A percentile compares a stretch with the other conserved stretches of the same genome.
Conservation (phyloP, 2,888 invertebrate species). For the Hyles lineata region DNA sequence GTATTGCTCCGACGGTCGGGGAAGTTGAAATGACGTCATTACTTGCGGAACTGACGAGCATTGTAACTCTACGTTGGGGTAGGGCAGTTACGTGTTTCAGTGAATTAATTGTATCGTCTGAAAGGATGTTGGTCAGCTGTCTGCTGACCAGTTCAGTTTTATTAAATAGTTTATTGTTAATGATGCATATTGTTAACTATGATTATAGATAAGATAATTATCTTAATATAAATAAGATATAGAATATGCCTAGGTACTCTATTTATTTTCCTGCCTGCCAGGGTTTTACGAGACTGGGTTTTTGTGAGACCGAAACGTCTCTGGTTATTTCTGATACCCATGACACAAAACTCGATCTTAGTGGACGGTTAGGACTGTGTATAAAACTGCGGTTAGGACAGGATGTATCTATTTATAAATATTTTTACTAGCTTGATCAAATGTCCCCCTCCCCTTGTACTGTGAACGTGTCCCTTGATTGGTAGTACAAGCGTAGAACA, state of each 20-base stretch:
- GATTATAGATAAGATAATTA: too few species aligned
- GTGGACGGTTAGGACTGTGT: too few species aligned
- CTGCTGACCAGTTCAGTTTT: background rate
- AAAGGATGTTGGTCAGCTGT: background rate
- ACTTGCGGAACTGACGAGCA: background rate
- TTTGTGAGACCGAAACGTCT: too few species aligned
- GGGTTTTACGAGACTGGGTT: too few species aligned
- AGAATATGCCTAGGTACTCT: too few species aligned
- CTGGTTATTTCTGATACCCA: too few species aligned
- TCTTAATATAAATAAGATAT: too few species aligned
- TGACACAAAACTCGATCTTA: too few species aligned
- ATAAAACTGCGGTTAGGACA: too few species aligned
- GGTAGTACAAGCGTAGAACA: slow-evolving; percentile 7
- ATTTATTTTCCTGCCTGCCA: too few species aligned
- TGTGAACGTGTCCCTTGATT: background rate
- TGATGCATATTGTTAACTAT: too few species aligned
- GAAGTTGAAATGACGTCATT: slow-evolving; percentile 11
- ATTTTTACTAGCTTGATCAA: background rate
- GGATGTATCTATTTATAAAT: background rate
- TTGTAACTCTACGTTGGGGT: background rate
- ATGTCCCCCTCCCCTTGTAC: background rate
- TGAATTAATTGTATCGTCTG: background rate
- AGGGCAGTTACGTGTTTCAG: background rate
- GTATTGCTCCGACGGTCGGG: background rate
- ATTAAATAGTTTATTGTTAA: background rate